Percentiles rank a stretch among this genome's conserved stretches.
phyloP scores from a whole-genome alignment of 2,888 invertebrate species.

The Linnaemya vulpina region DNA sequence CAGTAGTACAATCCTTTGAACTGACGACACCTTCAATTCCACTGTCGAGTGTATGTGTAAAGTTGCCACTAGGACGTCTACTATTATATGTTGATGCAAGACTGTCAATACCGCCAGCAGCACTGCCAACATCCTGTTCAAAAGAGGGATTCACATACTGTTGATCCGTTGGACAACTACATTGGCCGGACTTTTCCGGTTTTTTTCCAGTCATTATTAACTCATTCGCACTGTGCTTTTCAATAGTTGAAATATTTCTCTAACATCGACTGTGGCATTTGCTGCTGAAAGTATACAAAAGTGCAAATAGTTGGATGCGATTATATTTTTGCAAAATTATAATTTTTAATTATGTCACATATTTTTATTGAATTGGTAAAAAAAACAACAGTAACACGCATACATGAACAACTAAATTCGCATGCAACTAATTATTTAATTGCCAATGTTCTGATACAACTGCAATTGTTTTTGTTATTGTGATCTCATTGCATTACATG shows the following conservation, averaged over 20 bases:
- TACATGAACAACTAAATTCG: slow-evolving; percentile 21
- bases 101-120: slow-evolving; percentile 7
- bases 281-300: slow-evolving; percentile 33
- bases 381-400: not conserved
- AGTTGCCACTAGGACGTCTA: slow-evolving; percentile 68
- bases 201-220: slow-evolving; percentile 71
- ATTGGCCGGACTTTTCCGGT: slow-evolving; percentile 72
- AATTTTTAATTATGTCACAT: not conserved
- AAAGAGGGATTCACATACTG: slow-evolving; percentile 80
- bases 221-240: slow-evolving; percentile 57
- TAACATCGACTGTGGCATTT: slow-evolving; percentile 31
- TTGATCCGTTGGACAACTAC: slow-evolving; percentile 69
- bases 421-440: slow-evolving; percentile 49
- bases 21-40: slow-evolving; percentile 74
- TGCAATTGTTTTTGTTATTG: slow-evolving; percentile 3
- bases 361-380: not conserved
- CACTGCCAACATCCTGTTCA: slow-evolving; percentile 75
- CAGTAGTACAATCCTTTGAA: slow-evolving; percentile 43
- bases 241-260: slow-evolving; percentile 22
- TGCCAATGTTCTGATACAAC: slow-evolving; percentile 30
- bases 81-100: slow-evolving; percentile 63
- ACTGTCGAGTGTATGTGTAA: slow-evolving; percentile 79
- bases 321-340: not conserved
- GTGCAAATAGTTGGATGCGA: not conserved
- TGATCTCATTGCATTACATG: slow-evolving; percentile 17